phyloP scores from a whole-genome alignment of 2,113 vertebrate genomes.

The Mobula hypostoma region DNA sequence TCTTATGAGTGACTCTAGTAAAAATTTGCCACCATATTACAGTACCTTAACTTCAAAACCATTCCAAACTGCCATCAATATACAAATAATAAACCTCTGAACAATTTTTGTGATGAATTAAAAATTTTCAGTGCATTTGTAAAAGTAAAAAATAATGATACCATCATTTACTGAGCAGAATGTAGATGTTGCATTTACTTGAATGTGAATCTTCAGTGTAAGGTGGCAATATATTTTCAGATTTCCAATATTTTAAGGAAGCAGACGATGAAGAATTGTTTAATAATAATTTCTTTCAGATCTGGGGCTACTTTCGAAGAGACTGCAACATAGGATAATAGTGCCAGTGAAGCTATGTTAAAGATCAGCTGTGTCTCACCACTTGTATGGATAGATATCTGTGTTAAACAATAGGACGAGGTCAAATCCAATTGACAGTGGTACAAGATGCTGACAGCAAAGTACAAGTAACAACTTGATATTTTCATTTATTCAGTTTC shows the following conservation, averaged over 20 bases:
- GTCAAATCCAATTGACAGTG: neutral
- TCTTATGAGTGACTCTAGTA: neutral
- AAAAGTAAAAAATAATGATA: neutral
- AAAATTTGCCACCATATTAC: neutral
- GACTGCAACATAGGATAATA: constrained; percentile 65
- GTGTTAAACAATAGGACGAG: neutral
- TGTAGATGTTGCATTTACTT: neutral
- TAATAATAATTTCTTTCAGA: constrained; percentile 53
- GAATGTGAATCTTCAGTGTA: constrained; percentile 46
- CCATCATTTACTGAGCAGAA: neutral
- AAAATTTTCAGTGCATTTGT: neutral
- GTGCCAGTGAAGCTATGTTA: constrained; percentile 63
- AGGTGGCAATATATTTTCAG: constrained; percentile 54
- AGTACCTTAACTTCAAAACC: neutral
- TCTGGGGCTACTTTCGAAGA: constrained; percentile 62
- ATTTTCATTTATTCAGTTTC: neutral
- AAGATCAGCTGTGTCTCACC: constrained; percentile 49
- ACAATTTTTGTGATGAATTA: neutral
- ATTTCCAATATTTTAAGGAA: constrained; percentile 59
- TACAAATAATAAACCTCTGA: neutral
- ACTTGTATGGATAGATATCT: constrained; percentile 44
- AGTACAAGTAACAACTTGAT: neutral
- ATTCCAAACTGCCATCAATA: neutral
- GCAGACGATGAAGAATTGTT: constrained; percentile 45
- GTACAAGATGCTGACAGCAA: neutral